Percentiles rank a stretch among this genome's conserved stretches.
Evolutionary conservation across 2,113 vertebrate genomes (phyloP).

Genomic region (Zootoca vivipara): DNA sequence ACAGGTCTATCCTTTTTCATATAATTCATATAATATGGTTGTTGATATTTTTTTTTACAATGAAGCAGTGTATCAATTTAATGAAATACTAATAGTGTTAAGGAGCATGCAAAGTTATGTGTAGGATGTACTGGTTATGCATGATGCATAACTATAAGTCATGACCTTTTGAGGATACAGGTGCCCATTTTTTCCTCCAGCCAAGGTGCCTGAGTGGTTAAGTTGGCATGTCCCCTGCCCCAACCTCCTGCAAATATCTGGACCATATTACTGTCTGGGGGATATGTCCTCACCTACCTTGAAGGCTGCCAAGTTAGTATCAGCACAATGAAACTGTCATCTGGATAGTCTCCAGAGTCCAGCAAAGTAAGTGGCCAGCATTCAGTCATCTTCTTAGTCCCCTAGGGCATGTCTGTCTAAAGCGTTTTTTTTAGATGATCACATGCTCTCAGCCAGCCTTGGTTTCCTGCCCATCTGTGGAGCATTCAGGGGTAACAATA

Average conservation of each 20-base stretch:
- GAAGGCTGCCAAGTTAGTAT: not conserved
- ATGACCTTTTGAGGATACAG: not conserved
- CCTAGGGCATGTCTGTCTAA: not conserved
- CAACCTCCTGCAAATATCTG: not conserved
- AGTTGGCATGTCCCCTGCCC: not conserved
- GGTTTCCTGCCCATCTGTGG: not conserved
- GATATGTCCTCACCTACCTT: not conserved
- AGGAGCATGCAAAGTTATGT: not conserved
- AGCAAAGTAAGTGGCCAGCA: not conserved
- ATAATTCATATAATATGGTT: not conserved
- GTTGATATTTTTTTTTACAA: no score
- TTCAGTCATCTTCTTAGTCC: not conserved
- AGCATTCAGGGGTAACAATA: not conserved
- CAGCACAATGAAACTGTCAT: not conserved
- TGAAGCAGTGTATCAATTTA: no score
- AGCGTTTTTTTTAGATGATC: not conserved
- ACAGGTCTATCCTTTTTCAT: conserved; percentile 19
- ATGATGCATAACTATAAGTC: not conserved
- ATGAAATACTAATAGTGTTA: not conserved
- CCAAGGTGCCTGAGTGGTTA: not conserved
- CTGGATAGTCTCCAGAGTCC: not conserved
- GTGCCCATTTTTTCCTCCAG: not conserved
- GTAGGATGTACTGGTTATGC: no score
- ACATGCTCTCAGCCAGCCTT: not conserved
- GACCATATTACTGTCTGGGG: not conserved